A percentile compares a stretch with the other conserved stretches of the same genome.
phyloP scores from a whole-genome alignment of 2,797 vertebrate genomes.

The Bryconaethiops microstoma region DNA sequence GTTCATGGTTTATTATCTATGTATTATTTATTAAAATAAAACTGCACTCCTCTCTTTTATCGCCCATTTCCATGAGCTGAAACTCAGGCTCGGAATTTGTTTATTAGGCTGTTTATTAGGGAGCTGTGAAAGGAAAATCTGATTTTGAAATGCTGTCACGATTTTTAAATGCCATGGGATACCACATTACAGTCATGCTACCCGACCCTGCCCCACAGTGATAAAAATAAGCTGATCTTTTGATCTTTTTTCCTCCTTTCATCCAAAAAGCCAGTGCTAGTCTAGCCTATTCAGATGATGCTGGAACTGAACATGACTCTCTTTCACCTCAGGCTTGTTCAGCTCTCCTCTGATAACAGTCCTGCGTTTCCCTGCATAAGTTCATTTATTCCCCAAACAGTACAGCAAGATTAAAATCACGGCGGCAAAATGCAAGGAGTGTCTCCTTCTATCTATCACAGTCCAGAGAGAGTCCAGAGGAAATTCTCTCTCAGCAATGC shows the following conservation, averaged over 20 bases:
- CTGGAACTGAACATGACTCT: background rate
- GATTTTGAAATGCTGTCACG: background rate
- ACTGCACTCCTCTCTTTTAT: too few relatives aligned
- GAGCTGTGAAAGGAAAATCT: background rate
- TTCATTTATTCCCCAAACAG: conserved; percentile 27
- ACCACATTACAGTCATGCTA: background rate
- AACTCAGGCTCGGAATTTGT: background rate
- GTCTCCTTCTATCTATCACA: conserved; percentile 11
- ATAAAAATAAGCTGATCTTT: background rate
- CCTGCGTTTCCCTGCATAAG: conserved; percentile 21
- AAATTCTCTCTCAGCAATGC: background rate
- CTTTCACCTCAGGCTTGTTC: conserved; percentile 26
- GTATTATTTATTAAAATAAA: too few relatives aligned
- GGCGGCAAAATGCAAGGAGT: background rate
- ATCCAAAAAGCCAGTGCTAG: conserved; percentile 8
- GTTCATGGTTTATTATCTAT: too few relatives aligned
- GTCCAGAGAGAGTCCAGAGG: conserved; percentile 12
- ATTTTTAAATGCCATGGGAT: background rate
- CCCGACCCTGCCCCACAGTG: background rate
- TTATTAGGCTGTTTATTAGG: background rate
- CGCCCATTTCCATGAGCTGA: background rate
- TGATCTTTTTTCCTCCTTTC: background rate
- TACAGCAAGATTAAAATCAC: conserved; percentile 22
- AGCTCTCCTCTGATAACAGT: conserved; percentile 22
- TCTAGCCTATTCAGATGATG: background rate